Evolutionary conservation across 2,113 vertebrate species (phyloP), one percentile per base, ranked within the genome.

Genomic region (Mormyrus lacerda): DNA sequence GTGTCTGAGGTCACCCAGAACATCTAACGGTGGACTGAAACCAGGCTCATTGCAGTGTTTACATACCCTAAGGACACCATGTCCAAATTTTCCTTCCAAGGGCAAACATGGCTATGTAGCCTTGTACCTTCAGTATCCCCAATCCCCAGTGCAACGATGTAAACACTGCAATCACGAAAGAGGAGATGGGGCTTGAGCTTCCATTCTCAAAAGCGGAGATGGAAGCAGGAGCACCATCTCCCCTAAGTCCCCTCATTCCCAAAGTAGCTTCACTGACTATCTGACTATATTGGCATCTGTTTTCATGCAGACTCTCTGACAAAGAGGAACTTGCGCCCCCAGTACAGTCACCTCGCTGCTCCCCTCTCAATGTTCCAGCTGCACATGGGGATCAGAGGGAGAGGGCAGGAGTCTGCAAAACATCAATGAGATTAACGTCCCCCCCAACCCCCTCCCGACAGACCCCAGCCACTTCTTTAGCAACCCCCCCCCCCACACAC

Each of bases 321-420:
- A 11, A 11, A 27, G 65, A 69, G 55, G 21, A 24, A 24, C 55
- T 21, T 58, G 55, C 21, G 2, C 8, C 58, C n/a, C 58, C 24
- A 65, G 58, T 65, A 65, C 8, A 9, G 24, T n/a, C 58, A 65
- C 24, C 58, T 65, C 55, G 3, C 55, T 61, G 2, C 55, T 53
- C 55, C 21, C 55, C 21, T 1, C 55, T 24, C 24, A n/a, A 61
- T 61, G 58, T n/a, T n/a, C 24, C 7, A n/a, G 58, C 58, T 79
- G 35, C 39, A 19, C 31, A 19, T 39, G 17, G 42, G 3, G 17
- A 83, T 85, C 87, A 79, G 27, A 27, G 10, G 61, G 50, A 47
- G 90, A 44, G 8, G 87, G 21, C 50, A 85, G 69, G 50, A 87
- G 82, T 90, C 91, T 92, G 92, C 42, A 61, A 91, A 91, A 89